These are phyloP conservation scores for Drosophila paranaensis DNA, from an alignment of 2,888 invertebrate genomes.

Conservation along the genomic window DNA sequence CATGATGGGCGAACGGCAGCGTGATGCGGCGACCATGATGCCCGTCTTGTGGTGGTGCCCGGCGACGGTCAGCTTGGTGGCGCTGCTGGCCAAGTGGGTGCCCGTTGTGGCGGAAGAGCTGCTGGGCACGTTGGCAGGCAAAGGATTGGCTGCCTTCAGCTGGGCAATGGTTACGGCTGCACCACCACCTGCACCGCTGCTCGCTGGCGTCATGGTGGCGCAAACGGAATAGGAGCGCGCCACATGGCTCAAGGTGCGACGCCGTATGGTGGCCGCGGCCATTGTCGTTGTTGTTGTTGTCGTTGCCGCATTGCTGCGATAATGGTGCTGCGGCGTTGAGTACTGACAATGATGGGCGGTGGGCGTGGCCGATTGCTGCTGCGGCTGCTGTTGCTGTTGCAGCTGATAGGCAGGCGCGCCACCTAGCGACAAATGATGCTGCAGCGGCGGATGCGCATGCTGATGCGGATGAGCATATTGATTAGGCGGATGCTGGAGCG, in stretches of 20 bases:
- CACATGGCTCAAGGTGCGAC: slow-evolving; percentile 81
- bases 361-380: slow-evolving; percentile 19
- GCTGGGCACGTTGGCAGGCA: slow-evolving; percentile 37
- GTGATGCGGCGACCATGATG: slow-evolving; percentile 85
- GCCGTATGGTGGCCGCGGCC: slow-evolving; percentile 76
- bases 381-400: slow-evolving; percentile 40
- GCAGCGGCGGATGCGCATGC: slow-evolving; percentile 70
- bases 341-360: slow-evolving; percentile 67
- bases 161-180: slow-evolving; percentile 12
- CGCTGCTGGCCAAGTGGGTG: slow-evolving; percentile 3
- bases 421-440: slow-evolving; percentile 85
- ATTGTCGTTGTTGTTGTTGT: slow-evolving; percentile 52
- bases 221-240: slow-evolving; percentile 81
- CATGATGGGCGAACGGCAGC: slow-evolving; percentile 91
- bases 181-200: not conserved
- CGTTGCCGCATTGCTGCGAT: slow-evolving; percentile 47
- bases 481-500: slow-evolving; percentile 58
- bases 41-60: slow-evolving; percentile 73
- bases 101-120: slow-evolving; percentile 17
- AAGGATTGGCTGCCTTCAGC: slow-evolving; percentile 36
- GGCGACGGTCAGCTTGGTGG: slow-evolving; percentile 63
- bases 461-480: slow-evolving; percentile 35
- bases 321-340: slow-evolving; percentile 78
- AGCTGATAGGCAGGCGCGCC: slow-evolving; percentile 76
- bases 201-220: slow-evolving; percentile 61